Percentiles rank a stretch among this genome's conserved stretches.
Evolutionary conservation across 2,797 vertebrate species (phyloP).

Genomic region (Karalla daura): DNA sequence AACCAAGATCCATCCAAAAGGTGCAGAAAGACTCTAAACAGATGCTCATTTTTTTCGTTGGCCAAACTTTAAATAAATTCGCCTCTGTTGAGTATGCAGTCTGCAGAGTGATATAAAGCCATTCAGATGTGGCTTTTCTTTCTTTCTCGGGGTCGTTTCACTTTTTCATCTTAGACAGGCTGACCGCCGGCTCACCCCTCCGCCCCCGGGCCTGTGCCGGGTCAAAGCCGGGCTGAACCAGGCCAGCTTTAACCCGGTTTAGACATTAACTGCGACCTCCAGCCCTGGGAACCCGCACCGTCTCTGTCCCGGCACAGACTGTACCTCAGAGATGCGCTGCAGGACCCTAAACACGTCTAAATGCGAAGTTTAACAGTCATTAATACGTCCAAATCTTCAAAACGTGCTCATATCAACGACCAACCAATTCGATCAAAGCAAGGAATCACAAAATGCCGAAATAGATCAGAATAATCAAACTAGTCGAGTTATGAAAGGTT

Average conservation of each 20-base stretch:
- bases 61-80: neutral
- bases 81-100: slow-evolving; percentile 16
- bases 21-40: too few relatives aligned
- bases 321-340: accelerated
- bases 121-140: slow-evolving; percentile 77
- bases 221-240: slow-evolving; percentile 83
- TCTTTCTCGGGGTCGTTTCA: slow-evolving; percentile 79
- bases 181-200: slow-evolving; percentile 81
- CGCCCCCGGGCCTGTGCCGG: slow-evolving; percentile 74
- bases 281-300: slow-evolving; percentile 49
- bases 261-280: slow-evolving; percentile 81
- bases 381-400: too few relatives aligned
- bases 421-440: too few relatives aligned
- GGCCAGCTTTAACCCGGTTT: slow-evolving; percentile 78
- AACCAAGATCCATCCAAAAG: too few relatives aligned
- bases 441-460: too few relatives aligned
- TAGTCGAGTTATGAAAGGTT: too few relatives aligned
- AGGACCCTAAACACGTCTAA: too few relatives aligned
- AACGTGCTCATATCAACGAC: too few relatives aligned
- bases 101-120: slow-evolving; percentile 52
- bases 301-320: slow-evolving; percentile 1
- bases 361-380: too few relatives aligned
- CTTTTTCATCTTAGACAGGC: slow-evolving; percentile 85
- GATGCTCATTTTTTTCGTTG: neutral
- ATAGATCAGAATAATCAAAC: too few relatives aligned